Conservation (phyloP, 2,113 vertebrate species). For the Delphinapterus leucas region DNA sequence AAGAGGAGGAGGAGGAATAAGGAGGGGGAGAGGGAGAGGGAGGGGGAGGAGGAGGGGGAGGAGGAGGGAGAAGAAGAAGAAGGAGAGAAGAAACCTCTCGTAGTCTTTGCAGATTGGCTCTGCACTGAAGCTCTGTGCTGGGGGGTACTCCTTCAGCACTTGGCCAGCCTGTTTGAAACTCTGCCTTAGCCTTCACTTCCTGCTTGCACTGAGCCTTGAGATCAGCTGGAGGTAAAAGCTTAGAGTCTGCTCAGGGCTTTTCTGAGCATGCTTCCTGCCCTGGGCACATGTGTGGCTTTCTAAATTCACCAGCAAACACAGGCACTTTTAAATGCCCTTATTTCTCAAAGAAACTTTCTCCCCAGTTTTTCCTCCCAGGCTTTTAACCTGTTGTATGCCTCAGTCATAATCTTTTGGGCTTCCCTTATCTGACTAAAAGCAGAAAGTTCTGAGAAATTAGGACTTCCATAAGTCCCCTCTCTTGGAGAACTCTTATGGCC, state of each 20-base stretch:
- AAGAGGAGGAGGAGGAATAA: too few relatives aligned
- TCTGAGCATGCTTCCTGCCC: not conserved
- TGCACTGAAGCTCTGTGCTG: not conserved
- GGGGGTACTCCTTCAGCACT: not conserved
- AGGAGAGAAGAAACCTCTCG: fast-evolving
- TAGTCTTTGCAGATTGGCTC: not conserved
- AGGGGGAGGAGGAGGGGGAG: too few relatives aligned
- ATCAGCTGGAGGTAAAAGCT: not conserved
- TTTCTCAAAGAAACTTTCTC: not conserved
- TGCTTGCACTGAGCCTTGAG: not conserved
- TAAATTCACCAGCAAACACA: not conserved
- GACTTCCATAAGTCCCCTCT: too few relatives aligned
- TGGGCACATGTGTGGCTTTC: not conserved
- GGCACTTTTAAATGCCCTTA: not conserved
- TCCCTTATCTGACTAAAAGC: too few relatives aligned
- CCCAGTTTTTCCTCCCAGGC: too few relatives aligned
- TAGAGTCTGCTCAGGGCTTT: not conserved
- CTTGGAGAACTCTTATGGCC: not conserved
- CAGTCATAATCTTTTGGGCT: not conserved
- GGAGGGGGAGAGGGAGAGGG: fast-evolving
- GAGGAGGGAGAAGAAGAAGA: too few relatives aligned
- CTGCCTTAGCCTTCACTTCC: not conserved
- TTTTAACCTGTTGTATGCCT: not conserved
- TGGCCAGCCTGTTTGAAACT: not conserved
- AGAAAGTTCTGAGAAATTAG: too few relatives aligned